Percentiles rank a stretch among this genome's conserved stretches.
Conservation (phyloP, 2,113 vertebrate species). For the Alces alces region DNA sequence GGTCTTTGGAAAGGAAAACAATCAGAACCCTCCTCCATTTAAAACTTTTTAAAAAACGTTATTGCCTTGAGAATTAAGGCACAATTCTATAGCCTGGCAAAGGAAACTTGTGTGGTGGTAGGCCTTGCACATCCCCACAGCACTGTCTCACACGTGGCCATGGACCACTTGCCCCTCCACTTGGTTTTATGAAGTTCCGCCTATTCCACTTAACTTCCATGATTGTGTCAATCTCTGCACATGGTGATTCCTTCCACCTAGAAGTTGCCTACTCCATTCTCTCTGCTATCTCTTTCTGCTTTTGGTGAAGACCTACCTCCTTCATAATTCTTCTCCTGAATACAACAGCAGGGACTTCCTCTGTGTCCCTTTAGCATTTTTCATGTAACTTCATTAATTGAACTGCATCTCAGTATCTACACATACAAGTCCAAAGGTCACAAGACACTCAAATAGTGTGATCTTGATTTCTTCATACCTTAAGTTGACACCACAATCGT, state of each 20-base stretch:
- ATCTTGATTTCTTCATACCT: neutral
- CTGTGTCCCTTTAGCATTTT: neutral
- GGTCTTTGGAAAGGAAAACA: neutral
- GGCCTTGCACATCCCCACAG: accelerated
- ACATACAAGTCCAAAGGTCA: neutral
- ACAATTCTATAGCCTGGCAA: neutral
- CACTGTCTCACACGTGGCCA: neutral
- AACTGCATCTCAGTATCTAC: neutral
- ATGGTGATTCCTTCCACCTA: neutral
- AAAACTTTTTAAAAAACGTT: neutral
- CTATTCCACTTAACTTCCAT: neutral
- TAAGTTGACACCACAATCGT: neutral
- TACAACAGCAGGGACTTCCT: neutral
- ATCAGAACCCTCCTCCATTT: neutral
- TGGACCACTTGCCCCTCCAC: neutral
- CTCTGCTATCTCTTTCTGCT: neutral
- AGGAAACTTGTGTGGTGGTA: neutral
- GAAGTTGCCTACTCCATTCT: too few species aligned
- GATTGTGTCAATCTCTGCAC: neutral
- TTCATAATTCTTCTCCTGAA: neutral
- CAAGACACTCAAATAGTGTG: neutral
- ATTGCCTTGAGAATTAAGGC: neutral
- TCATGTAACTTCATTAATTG: neutral
- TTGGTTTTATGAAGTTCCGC: neutral
- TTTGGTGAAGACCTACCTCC: neutral